phyloP scores from a whole-genome alignment of 2,797 vertebrate genomes.

The Ambastaia sidthimunki region DNA sequence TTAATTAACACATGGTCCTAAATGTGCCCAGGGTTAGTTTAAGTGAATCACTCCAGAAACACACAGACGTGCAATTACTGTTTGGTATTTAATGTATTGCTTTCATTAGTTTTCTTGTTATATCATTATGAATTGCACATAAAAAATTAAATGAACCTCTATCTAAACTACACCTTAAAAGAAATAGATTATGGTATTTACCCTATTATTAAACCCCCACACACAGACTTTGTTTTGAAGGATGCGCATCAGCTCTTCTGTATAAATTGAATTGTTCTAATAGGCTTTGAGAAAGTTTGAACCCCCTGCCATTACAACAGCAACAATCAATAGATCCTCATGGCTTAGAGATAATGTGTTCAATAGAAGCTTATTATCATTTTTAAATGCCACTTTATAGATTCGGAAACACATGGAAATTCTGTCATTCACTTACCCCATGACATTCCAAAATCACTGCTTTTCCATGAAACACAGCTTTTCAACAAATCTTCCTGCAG shows the following conservation, averaged over 20 bases:
- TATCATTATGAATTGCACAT: too few relatives aligned
- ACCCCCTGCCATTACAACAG: conserved; percentile 45
- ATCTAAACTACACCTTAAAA: too few relatives aligned
- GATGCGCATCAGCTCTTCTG: conserved; percentile 2
- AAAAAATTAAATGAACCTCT: too few relatives aligned
- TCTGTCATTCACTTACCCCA: background rate
- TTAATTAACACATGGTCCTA: too few relatives aligned
- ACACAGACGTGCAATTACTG: too few relatives aligned
- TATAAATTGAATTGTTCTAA: conserved; percentile 27
- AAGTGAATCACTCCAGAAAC: too few relatives aligned
- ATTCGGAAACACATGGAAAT: background rate
- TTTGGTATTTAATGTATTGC: too few relatives aligned
- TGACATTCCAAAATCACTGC: background rate
- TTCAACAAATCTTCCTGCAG: background rate
- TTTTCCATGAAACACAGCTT: background rate
- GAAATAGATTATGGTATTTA: conserved; percentile 30
- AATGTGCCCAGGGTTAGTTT: too few relatives aligned
- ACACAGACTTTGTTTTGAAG: conserved; percentile 17
- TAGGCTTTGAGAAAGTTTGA: conserved; percentile 44
- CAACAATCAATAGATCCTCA: conserved; percentile 50
- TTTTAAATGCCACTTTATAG: conserved; percentile 31
- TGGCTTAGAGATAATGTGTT: conserved; percentile 24
- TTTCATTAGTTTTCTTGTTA: too few relatives aligned
- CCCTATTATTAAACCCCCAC: background rate
- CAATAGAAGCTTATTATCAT: conserved; percentile 39